These are phyloP conservation scores for Eucriotettix oculatus DNA, from an alignment of 2,888 invertebrate genomes.

Conservation along the genomic window DNA sequence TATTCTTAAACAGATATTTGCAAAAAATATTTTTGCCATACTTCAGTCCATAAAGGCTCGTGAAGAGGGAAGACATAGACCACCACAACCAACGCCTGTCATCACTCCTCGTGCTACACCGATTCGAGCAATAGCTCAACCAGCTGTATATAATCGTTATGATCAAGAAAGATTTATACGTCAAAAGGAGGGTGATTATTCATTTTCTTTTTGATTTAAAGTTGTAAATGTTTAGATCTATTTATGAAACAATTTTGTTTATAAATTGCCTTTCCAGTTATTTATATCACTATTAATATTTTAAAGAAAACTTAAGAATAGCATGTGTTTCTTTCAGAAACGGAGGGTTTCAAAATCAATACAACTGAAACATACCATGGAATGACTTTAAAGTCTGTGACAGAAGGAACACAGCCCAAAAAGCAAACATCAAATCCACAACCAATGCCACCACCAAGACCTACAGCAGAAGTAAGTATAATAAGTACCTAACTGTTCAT, in stretches of 20 bases:
- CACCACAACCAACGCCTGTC: conserved; percentile 34
- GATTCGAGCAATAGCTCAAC: conserved; percentile 46
- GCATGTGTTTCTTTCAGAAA: conserved; percentile 40
- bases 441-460: conserved; percentile 21
- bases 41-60: conserved; percentile 80
- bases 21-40: conserved; percentile 83
- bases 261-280: too few species aligned
- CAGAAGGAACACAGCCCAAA: conserved; percentile 65
- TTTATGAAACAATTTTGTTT: too few species aligned
- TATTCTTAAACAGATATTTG: conserved; percentile 48
- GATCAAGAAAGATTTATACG: conserved; percentile 94
- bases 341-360: conserved; percentile 97
- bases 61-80: conserved; percentile 67
- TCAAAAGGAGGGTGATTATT: conserved; percentile 60
- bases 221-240: too few species aligned
- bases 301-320: not conserved
- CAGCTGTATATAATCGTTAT: conserved; percentile 91
- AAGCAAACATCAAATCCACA: conserved; percentile 24
- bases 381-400: conserved; percentile 93
- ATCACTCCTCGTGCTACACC: conserved; percentile 47
- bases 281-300: not conserved
- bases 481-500: too few species aligned
- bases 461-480: conserved; percentile 12
- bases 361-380: conserved; percentile 98
- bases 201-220: too few species aligned